Percentiles rank a stretch among this genome's conserved stretches.
Conservation (phyloP, 2,113 vertebrate species). For the Brachyhypopomus gauderio region DNA sequence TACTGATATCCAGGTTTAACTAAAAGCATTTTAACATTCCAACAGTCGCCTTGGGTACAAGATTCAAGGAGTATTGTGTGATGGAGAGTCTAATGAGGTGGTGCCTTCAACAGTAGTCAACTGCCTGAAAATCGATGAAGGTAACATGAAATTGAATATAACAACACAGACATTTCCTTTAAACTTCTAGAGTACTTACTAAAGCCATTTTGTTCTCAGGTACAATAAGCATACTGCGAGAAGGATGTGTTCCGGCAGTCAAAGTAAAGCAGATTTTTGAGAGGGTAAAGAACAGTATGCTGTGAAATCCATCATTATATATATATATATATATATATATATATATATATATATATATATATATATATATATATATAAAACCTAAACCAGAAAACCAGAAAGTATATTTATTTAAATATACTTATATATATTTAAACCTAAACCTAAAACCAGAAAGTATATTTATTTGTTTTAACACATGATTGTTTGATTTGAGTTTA, state of each 20-base stretch:
- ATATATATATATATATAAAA: no score
- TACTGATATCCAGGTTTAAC: not conserved
- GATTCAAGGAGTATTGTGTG: conserved; percentile 86
- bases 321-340: no score
- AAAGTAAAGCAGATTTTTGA: conserved; percentile 84
- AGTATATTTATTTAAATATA: no score
- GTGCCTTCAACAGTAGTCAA: conserved; percentile 87
- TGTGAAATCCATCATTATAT: conserved; percentile 51
- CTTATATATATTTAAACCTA: no score
- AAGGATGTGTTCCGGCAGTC: conserved; percentile 84
- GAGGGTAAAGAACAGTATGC: conserved; percentile 73
- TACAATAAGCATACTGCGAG: conserved; percentile 80
- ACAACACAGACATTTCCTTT: not conserved
- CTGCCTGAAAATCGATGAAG: conserved; percentile 84
- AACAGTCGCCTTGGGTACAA: conserved; percentile 83
- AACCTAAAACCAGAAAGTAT: no score
- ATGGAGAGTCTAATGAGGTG: conserved; percentile 84
- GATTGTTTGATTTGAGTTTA: not conserved
- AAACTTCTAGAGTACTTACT: not conserved
- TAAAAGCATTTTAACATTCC: not conserved
- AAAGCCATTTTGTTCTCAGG: conserved; percentile 63
- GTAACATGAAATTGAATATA: conserved; percentile 62
- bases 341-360: no score
- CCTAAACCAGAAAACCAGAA: no score
- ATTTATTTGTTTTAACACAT: no score